These are phyloP conservation scores for Antennarius striatus DNA, from an alignment of 2,113 vertebrate species.

Conservation along the genomic window DNA sequence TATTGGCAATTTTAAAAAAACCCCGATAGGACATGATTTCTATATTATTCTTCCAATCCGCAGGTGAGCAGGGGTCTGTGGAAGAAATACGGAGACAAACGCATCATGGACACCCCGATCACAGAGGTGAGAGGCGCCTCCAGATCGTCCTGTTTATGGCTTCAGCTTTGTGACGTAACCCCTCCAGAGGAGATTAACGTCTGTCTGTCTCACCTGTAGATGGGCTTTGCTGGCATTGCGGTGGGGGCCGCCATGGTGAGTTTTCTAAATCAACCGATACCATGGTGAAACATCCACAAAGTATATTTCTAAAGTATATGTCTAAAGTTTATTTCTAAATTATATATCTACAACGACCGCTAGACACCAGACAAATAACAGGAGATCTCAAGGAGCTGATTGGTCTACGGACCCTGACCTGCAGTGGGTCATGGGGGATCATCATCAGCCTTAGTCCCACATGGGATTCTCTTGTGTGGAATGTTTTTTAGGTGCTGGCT, in stretches of 20 bases:
- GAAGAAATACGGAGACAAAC: conserved; percentile 98
- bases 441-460: no score
- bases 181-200: neutral
- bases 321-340: no score
- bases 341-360: no score
- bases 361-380: no score
- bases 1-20: no score
- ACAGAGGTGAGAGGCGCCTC: conserved; percentile 84
- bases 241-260: conserved; percentile 96
- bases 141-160: neutral
- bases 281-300: neutral
- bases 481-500: no score
- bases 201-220: conserved; percentile 77
- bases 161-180: neutral
- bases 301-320: no score
- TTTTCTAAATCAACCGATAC: neutral
- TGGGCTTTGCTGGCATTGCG: conserved; percentile 96
- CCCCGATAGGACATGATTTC: no score
- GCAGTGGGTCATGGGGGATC: no score
- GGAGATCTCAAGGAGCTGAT: no score
- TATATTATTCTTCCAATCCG: neutral
- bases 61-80: conserved; percentile 96
- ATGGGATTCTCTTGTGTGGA: no score
- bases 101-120: conserved; percentile 96
- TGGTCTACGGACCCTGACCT: no score